A percentile compares a stretch with the other conserved stretches of the same genome.
These are phyloP conservation scores for Smutsia temminckii DNA, from an alignment of 2,797 vertebrate genomes.

Conservation along the genomic window DNA sequence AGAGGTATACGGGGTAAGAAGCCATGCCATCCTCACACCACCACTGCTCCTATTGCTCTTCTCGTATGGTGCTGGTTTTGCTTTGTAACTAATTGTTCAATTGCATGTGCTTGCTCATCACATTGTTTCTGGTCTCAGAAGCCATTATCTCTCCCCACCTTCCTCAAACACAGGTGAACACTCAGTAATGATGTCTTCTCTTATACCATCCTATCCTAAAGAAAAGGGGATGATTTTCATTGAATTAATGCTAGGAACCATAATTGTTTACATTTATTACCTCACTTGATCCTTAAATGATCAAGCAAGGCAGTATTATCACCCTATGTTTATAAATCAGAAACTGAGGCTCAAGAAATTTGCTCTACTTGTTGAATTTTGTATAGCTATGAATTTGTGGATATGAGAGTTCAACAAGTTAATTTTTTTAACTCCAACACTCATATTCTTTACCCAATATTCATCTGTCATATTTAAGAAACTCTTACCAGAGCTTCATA, in stretches of 20 bases:
- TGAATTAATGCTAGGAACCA: background rate
- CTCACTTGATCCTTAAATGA: background rate
- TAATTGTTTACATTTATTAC: background rate
- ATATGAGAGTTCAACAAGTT: background rate
- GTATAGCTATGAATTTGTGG: background rate
- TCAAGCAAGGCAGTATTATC: background rate
- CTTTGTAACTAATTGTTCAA: too few relatives aligned
- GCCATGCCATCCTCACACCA: fast-evolving
- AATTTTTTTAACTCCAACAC: background rate
- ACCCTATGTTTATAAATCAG: background rate
- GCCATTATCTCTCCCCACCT: too few relatives aligned
- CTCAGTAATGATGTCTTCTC: fast-evolving
- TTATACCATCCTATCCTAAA: background rate
- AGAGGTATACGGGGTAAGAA: background rate
- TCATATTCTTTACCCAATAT: background rate
- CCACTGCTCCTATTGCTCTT: fast-evolving
- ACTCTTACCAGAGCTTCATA: background rate
- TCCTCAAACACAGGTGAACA: background rate
- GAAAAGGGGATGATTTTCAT: background rate
- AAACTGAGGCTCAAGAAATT: background rate
- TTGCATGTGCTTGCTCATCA: fast-evolving
- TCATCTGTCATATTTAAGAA: background rate
- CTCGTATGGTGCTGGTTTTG: fast-evolving
- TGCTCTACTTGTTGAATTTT: background rate
- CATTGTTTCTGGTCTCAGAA: background rate